phyloP scores from a whole-genome alignment of 2,113 vertebrate species.

The Petrocephalus microphthalmus region DNA sequence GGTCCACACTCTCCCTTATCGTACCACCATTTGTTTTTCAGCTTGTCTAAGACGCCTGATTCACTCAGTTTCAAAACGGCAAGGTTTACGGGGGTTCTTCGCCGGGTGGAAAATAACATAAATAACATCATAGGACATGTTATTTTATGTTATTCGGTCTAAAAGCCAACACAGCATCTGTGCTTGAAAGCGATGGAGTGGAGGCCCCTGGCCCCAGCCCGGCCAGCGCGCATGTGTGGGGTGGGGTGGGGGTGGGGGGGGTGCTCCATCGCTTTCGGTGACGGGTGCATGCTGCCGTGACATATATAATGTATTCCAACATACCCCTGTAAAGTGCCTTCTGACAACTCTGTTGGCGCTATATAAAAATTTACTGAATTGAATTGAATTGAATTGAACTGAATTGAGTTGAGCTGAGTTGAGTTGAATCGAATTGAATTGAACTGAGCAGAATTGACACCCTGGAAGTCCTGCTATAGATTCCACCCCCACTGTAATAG shows the following conservation, averaged over 20 bases:
- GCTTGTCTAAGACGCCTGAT: constrained; percentile 99
- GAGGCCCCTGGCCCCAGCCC: constrained; percentile 68
- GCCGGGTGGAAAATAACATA: constrained; percentile 98
- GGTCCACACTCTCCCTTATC: constrained; percentile 99
- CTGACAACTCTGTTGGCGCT: too few relatives aligned
- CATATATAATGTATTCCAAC: constrained; percentile 17
- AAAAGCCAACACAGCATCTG: constrained; percentile 88
- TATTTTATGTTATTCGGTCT: constrained; percentile 99
- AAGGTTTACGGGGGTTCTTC: constrained; percentile 99
- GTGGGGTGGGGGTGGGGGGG: constrained; percentile 54
- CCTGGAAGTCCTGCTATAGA: background rate
- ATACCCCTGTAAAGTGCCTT: too few relatives aligned
- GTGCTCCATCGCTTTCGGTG: constrained; percentile 93
- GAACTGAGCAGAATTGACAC: background rate
- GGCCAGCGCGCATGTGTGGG: constrained; percentile 47
- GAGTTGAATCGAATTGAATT: too few relatives aligned
- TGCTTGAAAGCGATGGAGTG: constrained; percentile 91
- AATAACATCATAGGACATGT: constrained; percentile 99
- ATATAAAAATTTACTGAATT: too few relatives aligned
- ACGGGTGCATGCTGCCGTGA: constrained; percentile 93
- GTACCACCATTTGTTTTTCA: constrained; percentile 99
- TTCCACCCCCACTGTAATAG: background rate
- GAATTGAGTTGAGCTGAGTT: too few relatives aligned
- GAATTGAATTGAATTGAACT: too few relatives aligned
- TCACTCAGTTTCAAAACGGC: constrained; percentile 99